Evolutionary conservation across 2,888 invertebrate genomes (phyloP).

Genomic region (Eupithecia exiguata): DNA sequence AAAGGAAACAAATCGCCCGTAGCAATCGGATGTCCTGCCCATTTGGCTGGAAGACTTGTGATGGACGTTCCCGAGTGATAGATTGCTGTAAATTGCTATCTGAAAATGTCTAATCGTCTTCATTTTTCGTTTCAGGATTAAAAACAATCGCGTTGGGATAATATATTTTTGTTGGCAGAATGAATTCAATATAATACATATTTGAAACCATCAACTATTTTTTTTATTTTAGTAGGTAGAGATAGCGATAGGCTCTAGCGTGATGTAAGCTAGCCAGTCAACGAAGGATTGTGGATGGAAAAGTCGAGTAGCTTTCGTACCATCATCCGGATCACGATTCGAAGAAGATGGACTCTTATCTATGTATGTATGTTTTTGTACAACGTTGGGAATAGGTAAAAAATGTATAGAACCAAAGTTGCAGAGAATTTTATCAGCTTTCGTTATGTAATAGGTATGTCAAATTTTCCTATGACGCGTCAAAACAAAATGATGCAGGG

Average conservation of each 20-base stretch:
- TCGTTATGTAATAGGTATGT: too few species aligned
- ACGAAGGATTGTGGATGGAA: too few species aligned
- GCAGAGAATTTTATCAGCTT: too few species aligned
- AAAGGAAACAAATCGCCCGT: constrained; percentile 26
- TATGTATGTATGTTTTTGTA: too few species aligned
- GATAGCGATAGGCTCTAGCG: neutral
- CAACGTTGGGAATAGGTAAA: too few species aligned
- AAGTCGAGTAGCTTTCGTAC: too few species aligned
- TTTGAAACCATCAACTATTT: neutral
- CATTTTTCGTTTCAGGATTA: constrained; percentile 47
- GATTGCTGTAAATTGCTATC: constrained; percentile 39
- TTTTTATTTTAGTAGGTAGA: constrained; percentile 1
- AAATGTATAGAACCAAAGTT: too few species aligned
- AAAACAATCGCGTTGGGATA: constrained; percentile 19
- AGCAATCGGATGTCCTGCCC: constrained; percentile 35
- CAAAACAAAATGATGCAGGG: too few species aligned
- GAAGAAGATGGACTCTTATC: too few species aligned
- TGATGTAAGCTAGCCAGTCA: too few species aligned
- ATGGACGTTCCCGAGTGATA: constrained; percentile 39
- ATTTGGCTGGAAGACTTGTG: constrained; percentile 34
- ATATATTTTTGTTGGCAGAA: neutral
- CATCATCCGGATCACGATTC: too few species aligned
- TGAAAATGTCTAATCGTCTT: constrained; percentile 35
- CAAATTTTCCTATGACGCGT: too few species aligned
- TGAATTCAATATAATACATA: constrained; percentile 24